These are phyloP conservation scores for Leucophenga montana DNA, from an alignment of 2,888 invertebrate species.

Conservation along the genomic window DNA sequence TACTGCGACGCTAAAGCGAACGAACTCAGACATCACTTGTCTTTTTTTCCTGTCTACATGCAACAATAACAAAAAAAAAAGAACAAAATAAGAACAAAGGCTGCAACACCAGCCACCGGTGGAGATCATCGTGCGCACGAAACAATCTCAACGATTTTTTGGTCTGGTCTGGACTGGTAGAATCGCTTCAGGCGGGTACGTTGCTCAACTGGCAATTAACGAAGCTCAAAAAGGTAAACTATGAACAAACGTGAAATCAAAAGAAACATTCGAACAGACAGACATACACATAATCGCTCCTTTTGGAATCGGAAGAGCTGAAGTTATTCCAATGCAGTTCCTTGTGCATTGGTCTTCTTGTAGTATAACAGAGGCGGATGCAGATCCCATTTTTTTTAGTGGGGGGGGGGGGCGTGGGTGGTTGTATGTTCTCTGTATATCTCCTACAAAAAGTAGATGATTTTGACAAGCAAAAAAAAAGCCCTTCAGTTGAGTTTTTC, in stretches of 20 bases:
- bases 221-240: conserved; percentile 19
- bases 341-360: too few species aligned
- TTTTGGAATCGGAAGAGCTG: not conserved
- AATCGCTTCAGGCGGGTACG: not conserved
- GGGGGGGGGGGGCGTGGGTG: too few species aligned
- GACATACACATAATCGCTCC: not conserved
- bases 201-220: not conserved
- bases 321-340: not conserved
- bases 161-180: not conserved
- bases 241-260: conserved; percentile 10
- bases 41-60: too few species aligned
- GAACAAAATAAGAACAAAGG: too few species aligned
- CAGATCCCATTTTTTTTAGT: too few species aligned
- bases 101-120: too few species aligned
- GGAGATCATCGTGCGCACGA: not conserved
- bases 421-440: too few species aligned
- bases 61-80: too few species aligned
- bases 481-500: too few species aligned
- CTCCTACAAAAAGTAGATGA: too few species aligned
- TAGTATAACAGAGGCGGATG: too few species aligned
- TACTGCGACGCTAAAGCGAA: conserved; percentile 14
- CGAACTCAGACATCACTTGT: not conserved
- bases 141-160: not conserved
- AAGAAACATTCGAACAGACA: not conserved
- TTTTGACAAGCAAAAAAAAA: too few species aligned